Base-by-base conservation (phyloP, 2,113 vertebrate genomes). In the Catagonus wagneri region DNA sequence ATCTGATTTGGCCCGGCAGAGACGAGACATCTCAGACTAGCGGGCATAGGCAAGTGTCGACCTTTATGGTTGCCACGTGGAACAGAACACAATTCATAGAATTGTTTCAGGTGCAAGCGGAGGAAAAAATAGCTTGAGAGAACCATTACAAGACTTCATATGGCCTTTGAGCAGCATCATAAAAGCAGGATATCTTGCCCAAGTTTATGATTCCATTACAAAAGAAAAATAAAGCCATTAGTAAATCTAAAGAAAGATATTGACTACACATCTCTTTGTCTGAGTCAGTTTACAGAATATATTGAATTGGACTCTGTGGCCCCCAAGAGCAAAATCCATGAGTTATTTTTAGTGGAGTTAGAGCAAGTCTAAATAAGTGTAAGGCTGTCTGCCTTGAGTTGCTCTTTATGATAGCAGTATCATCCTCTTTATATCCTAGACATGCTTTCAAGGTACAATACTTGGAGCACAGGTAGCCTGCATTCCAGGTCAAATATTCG, bases 161-260 rank as follows among this genome's bases (percentile, higher is more conserved):
- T 89, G 15, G 66, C 83, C 63, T 93, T 71, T 50, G 74, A 87
- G 16, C 19, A 69, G 61, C 65, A 91, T 74, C 66, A 96, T 94
- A 94, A 91, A 94, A 95, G 76, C 17, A 56, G 39, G 39, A 86
- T 84, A 94, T 91, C 79, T 97, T 69, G 83, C 63, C 79, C 58
- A 93, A 95, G 89, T 96, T 96, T 97, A 89, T 91, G 86, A 85
- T 86, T 94, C 81, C 16, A 94, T 86, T 90, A 56, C n/a, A 89
- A 91, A 93, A 92, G 91, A 88, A 97, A 95, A 92, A 89, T 74
- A 96, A 96, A 94, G 10, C 61, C 29, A 94, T 94, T 95, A 86
- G 72, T 93, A 96, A 95, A 96, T 74, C 78, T 81, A 80, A 96
- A 69, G 32, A 95, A 92, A 93, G 78, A 66, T 75, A 95, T 32